These are phyloP conservation scores for Lysandra coridon DNA, from an alignment of 2,888 invertebrate species.

Conservation along the genomic window DNA sequence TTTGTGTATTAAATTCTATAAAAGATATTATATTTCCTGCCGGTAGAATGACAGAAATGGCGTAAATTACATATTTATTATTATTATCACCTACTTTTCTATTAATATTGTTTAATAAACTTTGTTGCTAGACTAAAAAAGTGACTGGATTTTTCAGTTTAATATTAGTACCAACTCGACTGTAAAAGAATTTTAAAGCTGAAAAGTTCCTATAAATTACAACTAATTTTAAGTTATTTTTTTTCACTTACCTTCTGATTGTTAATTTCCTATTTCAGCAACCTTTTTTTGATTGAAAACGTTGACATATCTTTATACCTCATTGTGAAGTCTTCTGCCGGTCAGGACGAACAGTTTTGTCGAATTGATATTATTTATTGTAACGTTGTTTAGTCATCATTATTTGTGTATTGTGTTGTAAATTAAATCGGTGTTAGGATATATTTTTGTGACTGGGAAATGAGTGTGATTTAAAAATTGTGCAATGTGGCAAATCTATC, in stretches of 20 bases:
- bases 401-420: conserved; percentile 22
- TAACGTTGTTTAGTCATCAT: conserved; percentile 26
- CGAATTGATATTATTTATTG: conserved; percentile 41
- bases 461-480: conserved; percentile 14
- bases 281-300: not conserved
- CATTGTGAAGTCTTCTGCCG: conserved; percentile 7
- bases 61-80: not conserved
- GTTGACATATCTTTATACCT: conserved; percentile 19
- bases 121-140: not conserved
- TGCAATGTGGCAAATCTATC: not conserved
- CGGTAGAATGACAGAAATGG: not conserved
- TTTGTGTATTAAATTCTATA: conserved; percentile 21
- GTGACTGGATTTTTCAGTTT: too few relatives aligned
- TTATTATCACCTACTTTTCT: not conserved
- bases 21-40: conserved; percentile 8
- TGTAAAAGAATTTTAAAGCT: too few relatives aligned
- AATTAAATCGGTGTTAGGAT: conserved; percentile 19
- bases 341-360: conserved; percentile 30
- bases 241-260: too few relatives aligned
- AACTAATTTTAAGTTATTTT: too few relatives aligned
- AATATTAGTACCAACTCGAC: too few relatives aligned
- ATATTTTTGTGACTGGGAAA: conserved; percentile 12
- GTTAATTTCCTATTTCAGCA: not conserved
- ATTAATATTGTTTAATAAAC: not conserved
- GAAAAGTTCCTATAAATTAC: too few relatives aligned